Base-by-base conservation (phyloP, 2,797 vertebrate species). In the Apogon talboti region DNA sequence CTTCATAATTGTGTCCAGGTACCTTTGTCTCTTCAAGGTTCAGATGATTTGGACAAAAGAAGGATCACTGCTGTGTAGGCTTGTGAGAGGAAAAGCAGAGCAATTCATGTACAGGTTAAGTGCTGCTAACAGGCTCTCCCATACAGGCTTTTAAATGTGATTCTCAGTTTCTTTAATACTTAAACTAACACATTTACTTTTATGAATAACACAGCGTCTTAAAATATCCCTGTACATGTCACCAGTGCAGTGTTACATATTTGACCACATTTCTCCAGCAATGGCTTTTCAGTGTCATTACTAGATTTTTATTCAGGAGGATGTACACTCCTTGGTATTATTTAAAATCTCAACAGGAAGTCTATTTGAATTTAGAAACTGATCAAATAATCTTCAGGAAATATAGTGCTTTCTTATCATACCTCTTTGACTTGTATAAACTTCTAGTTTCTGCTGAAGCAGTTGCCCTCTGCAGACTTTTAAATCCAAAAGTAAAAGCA, bases 401-500 rank as follows among this genome's bases (percentile, higher is more conserved):
- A 40, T 15, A 44, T 40, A 59, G 35, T 24, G 13, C 8, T 35
- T 44, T 56, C 18, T 53, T 38, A 41, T 55, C 4, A 11, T 37
- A 37, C 7, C 11, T 6, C 12, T 47, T 28, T 55, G 16, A 55
- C 42, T 40, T 24, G 11, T 48, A 51, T 64, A 66, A 71, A 46
- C 38, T 56, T 24, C n/a, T 42, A 10, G 62, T 58, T 48, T 40
- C 49, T 85, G 63, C 68, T 64, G 63, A 48, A 48, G 33, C 68
- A 69, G 52, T 40, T 63, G 44, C 11, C 19, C 19, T 35, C 58
- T 63, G 47, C 49, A 47, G 56, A 69, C 69, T 70, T 72, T 63
- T 13, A 64, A 74, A 85, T 73, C 53, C 67, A 56, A 30, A 64
- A 55, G 52, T 76, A 56, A 76, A 74, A 52, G 43, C 19, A 55